Base-by-base conservation (phyloP, 2,113 vertebrate genomes). In the Monarcha castaneiventris region DNA sequence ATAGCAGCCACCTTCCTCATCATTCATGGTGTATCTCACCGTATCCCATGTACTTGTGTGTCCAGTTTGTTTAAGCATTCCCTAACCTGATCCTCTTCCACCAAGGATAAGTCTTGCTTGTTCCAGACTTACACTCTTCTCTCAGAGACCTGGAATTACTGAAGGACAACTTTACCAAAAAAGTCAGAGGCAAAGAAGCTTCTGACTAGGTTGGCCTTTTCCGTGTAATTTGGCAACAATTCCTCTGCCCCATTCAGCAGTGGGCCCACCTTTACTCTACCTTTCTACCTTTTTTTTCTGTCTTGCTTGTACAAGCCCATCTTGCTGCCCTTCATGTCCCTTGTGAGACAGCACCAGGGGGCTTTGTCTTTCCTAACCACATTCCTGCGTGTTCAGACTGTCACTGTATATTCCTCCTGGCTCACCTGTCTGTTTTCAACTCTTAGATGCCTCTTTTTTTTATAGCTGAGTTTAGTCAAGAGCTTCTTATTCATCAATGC, bases 321-420 rank as follows among this genome's bases (percentile, higher is more conserved):
- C n/a, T 61, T 43, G 13, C 37, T 80, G 46, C 14, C 25, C 9
- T 78, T 90, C 4, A 7, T 5, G 6, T 48, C 37, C 13, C 26
- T 58, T 1, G 0, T 4, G 4, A 92, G 52, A 52, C 33, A 68
- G 9, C 0, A 2, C 6, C 41, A 62, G 3, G 0, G 0, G 3
- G 9, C 33, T 90, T 83, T 75, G 17, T 32, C 37, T 75, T 86
- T 63, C 43, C 62, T 68, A 75, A 63, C 39, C 0, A 0, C 44
- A 91, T 59, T 16, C 33, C 18, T 86, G 17, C 1, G 0, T 63
- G 35, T 74, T 91, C 64, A 63, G 18, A 27, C 37, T 84, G 39
- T 15, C n/a, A 14, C 26, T 29, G 15, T 26, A n/a, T 62, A 68
- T 67, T 64, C 12, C 29, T 90, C 21, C 54, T 72, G 48, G 3